Percentiles rank a stretch among this genome's conserved stretches.
Conservation (phyloP, 1,140 invertebrate genomes). For the Akabosia matsudoensis region DNA sequence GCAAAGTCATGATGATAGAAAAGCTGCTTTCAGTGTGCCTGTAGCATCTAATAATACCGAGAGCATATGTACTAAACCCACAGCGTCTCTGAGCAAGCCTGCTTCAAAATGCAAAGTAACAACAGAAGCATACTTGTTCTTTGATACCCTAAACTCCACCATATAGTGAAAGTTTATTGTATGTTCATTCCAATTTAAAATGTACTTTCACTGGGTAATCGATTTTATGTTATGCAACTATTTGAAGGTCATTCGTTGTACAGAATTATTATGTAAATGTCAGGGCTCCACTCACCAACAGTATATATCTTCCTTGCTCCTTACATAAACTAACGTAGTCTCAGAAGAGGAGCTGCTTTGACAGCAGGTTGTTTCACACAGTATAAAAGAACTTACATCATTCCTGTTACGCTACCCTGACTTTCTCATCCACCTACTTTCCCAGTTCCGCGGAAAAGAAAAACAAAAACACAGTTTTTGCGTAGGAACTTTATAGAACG, state of each 20-base stretch:
- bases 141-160: too few species aligned
- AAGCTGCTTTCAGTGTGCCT: too few species aligned
- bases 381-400: too few species aligned
- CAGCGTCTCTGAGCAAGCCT: too few species aligned
- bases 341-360: background rate
- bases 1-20: too few species aligned
- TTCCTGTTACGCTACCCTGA: too few species aligned
- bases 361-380: background rate
- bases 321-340: too few species aligned
- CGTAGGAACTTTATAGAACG: background rate
- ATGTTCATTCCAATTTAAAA: background rate
- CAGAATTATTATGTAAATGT: constrained; percentile 18
- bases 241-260: constrained; percentile 16
- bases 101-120: background rate
- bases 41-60: too few species aligned
- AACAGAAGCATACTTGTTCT: background rate
- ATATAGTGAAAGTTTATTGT: too few species aligned
- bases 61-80: too few species aligned
- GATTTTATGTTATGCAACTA: constrained; percentile 16
- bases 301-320: too few species aligned
- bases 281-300: background rate
- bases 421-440: background rate
- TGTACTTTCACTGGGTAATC: constrained; percentile 7
- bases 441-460: background rate
- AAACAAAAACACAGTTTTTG: background rate